phyloP scores from a whole-genome alignment of 2,888 invertebrate species.

The Reticulitermes lucifugus region DNA sequence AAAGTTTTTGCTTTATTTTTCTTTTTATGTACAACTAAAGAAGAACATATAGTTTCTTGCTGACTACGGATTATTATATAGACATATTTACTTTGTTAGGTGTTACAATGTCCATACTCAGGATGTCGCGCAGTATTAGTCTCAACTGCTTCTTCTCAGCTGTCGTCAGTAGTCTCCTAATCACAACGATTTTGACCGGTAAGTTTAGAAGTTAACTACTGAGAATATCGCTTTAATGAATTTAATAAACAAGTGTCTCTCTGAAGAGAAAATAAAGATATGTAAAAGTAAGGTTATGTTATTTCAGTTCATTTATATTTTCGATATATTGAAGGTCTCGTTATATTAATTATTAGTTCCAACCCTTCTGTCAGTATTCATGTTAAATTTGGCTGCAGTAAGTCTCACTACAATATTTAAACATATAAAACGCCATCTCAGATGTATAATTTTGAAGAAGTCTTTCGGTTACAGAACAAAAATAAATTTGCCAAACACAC shows the following conservation, averaged over 20 bases:
- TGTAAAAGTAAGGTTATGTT: too few species aligned
- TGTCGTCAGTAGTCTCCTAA: constrained; percentile 3
- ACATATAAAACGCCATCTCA: too few species aligned
- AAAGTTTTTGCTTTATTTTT: neutral
- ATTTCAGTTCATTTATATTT: too few species aligned
- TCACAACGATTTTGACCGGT: neutral
- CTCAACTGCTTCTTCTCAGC: neutral
- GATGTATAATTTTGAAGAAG: too few species aligned
- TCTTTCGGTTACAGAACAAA: too few species aligned
- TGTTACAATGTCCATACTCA: neutral
- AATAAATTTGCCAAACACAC: too few species aligned
- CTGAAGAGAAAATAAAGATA: too few species aligned
- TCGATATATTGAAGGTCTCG: too few species aligned
- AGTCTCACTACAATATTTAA: too few species aligned
- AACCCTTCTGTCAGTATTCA: too few species aligned
- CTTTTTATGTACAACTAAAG: neutral
- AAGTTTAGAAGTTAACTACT: neutral
- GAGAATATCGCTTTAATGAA: neutral
- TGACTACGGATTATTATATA: neutral
- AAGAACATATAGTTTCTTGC: neutral
- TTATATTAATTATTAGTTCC: too few species aligned
- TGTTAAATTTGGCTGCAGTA: too few species aligned
- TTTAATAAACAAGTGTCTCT: neutral
- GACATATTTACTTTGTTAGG: neutral
- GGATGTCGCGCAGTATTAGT: neutral